Evolutionary conservation across 2,888 invertebrate species (phyloP), one percentile per base, ranked within the genome.

Genomic region (Hermaeophaga mercurialis): DNA sequence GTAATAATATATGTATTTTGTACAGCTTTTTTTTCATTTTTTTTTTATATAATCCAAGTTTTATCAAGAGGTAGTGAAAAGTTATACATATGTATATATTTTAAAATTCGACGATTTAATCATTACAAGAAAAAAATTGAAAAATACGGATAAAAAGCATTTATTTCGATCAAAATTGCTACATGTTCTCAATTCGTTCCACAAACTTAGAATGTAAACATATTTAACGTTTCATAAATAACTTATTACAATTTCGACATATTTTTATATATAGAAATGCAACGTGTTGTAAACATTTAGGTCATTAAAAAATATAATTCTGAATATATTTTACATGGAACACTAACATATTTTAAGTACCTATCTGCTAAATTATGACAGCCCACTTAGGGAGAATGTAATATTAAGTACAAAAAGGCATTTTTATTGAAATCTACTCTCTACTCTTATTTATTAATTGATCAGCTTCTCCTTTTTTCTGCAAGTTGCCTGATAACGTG

Each of bases 401-500:
- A 7, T 6, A 12, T 31, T 31, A 31, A 31, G 31, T 31, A 31
- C 31, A 31, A 31, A 31, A 12, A 12, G n/a, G n/a, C n/a, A n/a
- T n/a, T n/a, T n/a, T n/a, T n/a, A 9, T 39, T 22, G 8, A 19
- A n/a, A 7, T 19, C 18, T 12, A 41, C 5, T 11, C 3, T n/a
- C 14, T 52, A 38, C 36, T 61, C 54, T 18, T n/a, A n/a, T 59
- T 61, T 34, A 69, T 61, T 52, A 69, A 57, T 33, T 58, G 57
- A 39, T 67, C 64, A 8, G 59, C 64, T 60, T 75, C 75, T 15
- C 69, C 73, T 57, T 75, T 73, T 61, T 72, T 75, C 38, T 70
- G 70, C 44, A 77, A 63, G 56, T 76, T 77, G 3, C 91, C 92
- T 15, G 90, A 90, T 19, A 71, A 44, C 11, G 92, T 92, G 1